Evolutionary conservation across 2,113 vertebrate genomes (phyloP), one percentile per base, ranked within the genome.

Genomic region (Rhabdomys dilectus): DNA sequence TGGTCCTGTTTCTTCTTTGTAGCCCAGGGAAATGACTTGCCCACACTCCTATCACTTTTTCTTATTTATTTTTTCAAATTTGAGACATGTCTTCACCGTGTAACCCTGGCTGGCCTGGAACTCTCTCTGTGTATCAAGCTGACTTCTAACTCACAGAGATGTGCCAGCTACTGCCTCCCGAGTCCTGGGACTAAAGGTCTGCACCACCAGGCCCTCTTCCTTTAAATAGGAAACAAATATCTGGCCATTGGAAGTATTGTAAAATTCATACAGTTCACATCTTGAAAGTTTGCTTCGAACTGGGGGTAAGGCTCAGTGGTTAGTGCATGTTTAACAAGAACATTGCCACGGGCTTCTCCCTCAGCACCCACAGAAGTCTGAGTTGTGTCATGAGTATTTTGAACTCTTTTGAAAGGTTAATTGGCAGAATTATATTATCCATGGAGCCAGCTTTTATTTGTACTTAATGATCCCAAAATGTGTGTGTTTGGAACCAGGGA

Each of bases 141-240:
- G 13, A 24, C n/a, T 4, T 64, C 81, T 64, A 85, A 31, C 6
- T 62, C 56, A 60, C 22, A 82, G 80, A 60, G 56, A 10, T 62
- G n/a, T 19, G 58, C 15, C 39, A 19, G 58, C 60, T 58, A 64
- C 39, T 64, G 16, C 26, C 15, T 84, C 56, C 7, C 26, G 42
- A 62, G 39, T 45, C 39, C 58, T 85, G 39, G 26, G 15, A 64
- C 19, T 64, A 64, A 42, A 85, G 21, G 39, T 42, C 7, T 42
- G 2, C 5, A 16, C 26, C 8, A 31, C 21, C 7, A 64, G 0
- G 2, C 26, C 58, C 48, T 48, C 93, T 96, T 60, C 64, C 64
- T 96, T 97, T 84, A 90, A 82, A 70, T 70, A 92, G 60, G 84
- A 93, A 96, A 73, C 42, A 91, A 87, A 73, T 81, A 77, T 78